Percentiles rank a stretch among this genome's conserved stretches.
Conservation (phyloP, 2,797 vertebrate genomes). For the Siniperca undulata region DNA sequence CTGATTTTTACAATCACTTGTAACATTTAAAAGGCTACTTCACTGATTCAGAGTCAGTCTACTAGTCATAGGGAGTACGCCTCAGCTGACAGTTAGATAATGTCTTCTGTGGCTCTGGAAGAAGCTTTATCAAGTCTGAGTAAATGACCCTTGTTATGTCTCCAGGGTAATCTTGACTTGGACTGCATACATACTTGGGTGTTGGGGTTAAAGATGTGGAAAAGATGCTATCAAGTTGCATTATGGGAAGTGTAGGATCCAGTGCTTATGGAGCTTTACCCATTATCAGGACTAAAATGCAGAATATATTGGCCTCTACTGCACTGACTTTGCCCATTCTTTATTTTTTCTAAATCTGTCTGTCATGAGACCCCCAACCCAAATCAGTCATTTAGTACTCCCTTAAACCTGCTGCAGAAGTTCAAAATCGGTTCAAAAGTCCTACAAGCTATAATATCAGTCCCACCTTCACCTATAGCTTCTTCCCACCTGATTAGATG, state of each 20-base stretch:
- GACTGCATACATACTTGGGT: neutral
- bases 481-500: neutral
- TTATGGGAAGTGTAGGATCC: neutral
- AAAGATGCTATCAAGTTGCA: too few species aligned
- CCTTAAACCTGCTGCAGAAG: neutral
- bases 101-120: neutral
- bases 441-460: neutral
- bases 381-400: neutral
- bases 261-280: neutral
- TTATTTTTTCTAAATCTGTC: neutral
- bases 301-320: neutral
- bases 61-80: neutral
- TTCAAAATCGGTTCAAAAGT: neutral
- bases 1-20: neutral
- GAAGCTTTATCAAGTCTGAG: too few species aligned
- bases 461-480: too few species aligned
- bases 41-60: neutral
- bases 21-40: constrained; percentile 7
- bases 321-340: neutral
- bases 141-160: neutral
- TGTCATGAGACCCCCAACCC: neutral
- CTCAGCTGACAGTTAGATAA: neutral
- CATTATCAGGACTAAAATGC: neutral
- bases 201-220: neutral
- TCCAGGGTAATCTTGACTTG: neutral